Evolutionary conservation across 2,797 vertebrate species (phyloP).

Genomic region (Yasuhikotakia modesta): DNA sequence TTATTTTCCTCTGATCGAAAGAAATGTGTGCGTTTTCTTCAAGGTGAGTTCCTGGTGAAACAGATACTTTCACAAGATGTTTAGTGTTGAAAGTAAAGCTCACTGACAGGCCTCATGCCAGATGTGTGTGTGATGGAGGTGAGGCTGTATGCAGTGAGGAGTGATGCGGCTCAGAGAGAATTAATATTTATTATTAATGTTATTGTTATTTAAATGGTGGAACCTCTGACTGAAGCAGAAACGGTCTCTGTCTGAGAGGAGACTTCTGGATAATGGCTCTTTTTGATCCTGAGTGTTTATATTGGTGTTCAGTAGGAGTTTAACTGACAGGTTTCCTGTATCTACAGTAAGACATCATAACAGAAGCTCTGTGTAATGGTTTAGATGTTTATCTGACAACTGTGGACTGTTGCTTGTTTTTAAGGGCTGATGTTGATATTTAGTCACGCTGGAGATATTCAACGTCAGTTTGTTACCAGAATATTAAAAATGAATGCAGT

Average conservation of each 20-base stretch:
- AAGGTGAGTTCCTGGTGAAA: not conserved
- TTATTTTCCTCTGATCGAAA: not conserved
- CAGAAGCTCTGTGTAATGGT: not conserved
- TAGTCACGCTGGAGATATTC: no score
- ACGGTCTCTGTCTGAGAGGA: not conserved
- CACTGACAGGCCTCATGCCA: constrained; percentile 46
- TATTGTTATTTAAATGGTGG: not conserved
- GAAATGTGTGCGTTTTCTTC: constrained; percentile 6
- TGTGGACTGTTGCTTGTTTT: no score
- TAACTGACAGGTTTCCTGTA: not conserved
- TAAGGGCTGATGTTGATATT: no score
- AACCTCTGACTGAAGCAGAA: no score
- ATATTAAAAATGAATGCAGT: no score
- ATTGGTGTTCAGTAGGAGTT: not conserved
- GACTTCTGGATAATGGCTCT: not conserved
- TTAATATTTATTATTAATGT: constrained; percentile 1
- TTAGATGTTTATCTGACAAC: not conserved
- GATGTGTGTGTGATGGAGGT: constrained; percentile 10
- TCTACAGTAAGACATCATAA: not conserved
- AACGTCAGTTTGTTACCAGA: no score
- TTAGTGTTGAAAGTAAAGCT: constrained; percentile 46
- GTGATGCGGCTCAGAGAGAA: not conserved
- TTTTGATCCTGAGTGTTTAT: not conserved
- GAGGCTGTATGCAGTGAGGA: not conserved
- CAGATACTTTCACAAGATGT: not conserved